Percentiles rank a stretch among this genome's conserved stretches.
Evolutionary conservation across 2,113 vertebrate genomes (phyloP).

Genomic region (Chaetura pelagica): DNA sequence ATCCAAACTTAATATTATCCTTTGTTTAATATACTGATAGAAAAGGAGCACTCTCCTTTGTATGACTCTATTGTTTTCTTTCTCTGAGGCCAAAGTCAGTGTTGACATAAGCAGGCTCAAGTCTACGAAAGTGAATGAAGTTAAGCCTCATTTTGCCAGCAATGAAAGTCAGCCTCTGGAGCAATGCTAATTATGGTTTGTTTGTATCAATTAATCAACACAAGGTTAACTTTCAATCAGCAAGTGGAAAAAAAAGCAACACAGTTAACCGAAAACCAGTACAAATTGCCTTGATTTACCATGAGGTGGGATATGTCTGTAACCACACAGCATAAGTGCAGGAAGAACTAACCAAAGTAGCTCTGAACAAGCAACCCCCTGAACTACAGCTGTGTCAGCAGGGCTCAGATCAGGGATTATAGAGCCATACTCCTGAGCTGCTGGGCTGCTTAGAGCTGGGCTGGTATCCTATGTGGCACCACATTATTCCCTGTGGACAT

Average conservation of each 20-base stretch:
- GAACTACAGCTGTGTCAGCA: not conserved
- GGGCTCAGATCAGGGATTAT: rapidly evolving
- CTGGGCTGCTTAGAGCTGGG: not conserved
- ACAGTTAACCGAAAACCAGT: not conserved
- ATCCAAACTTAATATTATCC: slow-evolving; percentile 76
- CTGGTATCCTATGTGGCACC: not conserved
- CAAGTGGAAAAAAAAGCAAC: not conserved
- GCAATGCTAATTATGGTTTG: slow-evolving; percentile 45
- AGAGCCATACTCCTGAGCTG: not conserved
- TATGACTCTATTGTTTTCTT: slow-evolving; percentile 64
- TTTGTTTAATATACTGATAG: slow-evolving; percentile 69
- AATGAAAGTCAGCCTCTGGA: slow-evolving; percentile 32
- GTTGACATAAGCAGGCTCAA: slow-evolving; percentile 66
- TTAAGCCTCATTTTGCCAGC: slow-evolving; percentile 37
- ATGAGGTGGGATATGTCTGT: not conserved
- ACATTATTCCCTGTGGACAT: not conserved
- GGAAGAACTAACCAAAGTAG: not conserved
- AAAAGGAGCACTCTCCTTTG: slow-evolving; percentile 44
- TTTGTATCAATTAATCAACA: slow-evolving; percentile 60
- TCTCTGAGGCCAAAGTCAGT: slow-evolving; percentile 11
- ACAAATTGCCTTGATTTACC: not conserved
- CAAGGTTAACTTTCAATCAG: slow-evolving; percentile 36
- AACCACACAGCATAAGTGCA: not conserved
- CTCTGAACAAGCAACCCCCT: not conserved
- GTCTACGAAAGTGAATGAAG: slow-evolving; percentile 37